phyloP scores from a whole-genome alignment of 2,797 vertebrate genomes.

The Thaleichthys pacificus region DNA sequence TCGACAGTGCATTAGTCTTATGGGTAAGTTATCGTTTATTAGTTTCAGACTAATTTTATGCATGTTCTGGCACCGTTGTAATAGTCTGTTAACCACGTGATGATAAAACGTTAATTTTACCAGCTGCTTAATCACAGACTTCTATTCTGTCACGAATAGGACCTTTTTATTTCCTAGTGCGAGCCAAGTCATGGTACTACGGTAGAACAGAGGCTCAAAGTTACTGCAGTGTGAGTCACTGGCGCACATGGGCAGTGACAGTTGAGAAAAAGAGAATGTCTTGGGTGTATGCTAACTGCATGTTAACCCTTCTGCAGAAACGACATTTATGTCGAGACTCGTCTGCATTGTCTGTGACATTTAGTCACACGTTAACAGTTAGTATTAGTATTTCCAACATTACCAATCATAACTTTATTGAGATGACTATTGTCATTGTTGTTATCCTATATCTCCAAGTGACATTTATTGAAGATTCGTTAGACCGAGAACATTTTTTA shows the following conservation, averaged over 20 bases:
- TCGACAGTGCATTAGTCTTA: constrained; percentile 1
- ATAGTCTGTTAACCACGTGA: constrained; percentile 16
- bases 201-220: constrained; percentile 72
- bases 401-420: background rate
- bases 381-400: background rate
- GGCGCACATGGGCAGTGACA: constrained; percentile 79
- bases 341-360: background rate
- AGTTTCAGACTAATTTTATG: background rate
- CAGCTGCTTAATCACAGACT: constrained; percentile 23
- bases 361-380: background rate
- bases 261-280: constrained; percentile 53
- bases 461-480: background rate
- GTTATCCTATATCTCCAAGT: background rate
- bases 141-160: background rate
- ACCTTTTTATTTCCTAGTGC: constrained; percentile 37
- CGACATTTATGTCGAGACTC: background rate
- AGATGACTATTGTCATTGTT: background rate
- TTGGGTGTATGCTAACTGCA: constrained; percentile 56
- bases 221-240: constrained; percentile 87
- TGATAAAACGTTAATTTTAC: background rate
- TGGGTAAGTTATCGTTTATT: constrained; percentile 46
- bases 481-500: background rate
- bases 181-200: constrained; percentile 60
- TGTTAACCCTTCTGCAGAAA: constrained; percentile 58
- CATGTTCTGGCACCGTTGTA: background rate